Base-by-base conservation (phyloP, 2,797 vertebrate species). In the Phoxinus dragarum region DNA sequence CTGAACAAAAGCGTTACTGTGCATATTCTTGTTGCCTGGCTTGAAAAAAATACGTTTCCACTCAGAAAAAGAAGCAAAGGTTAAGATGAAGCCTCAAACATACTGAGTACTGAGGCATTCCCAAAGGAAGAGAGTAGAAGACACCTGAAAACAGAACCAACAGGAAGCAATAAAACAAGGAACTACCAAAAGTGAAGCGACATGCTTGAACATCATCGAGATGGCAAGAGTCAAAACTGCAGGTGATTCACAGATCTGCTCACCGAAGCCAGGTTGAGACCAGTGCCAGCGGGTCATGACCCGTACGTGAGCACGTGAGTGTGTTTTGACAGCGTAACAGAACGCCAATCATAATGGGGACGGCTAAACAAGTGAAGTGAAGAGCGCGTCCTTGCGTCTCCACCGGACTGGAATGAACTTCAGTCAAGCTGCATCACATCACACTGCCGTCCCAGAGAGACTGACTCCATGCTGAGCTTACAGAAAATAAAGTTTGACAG, bases 371-470 rank as follows among this genome's bases (percentile, higher is more conserved):
- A 47, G 9, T 38, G 17, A 66, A 47, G 40, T 66, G 59, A 64
- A 47, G 38, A 8, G 40, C 21, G 36, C 1, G 59, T 83, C 81
- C 81, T 75, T 83, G 81, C 19, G 59, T 67, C 44, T 67, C 44
- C 9, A 54, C 14, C 34, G 3, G 42, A 83, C 31, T 75, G 81
- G 56, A 83, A 75, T 52, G 59, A 83, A 52, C 72, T 76, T 52
- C 71, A 83, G 56, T 83, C 71, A 75, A 49, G 44, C 81, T 66
- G 14, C 8, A 83, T 83, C 31, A 52, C 81, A 83, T 75, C 71
- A 77, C 34, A 82, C 23, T 73, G 80, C 34, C 6, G 11, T 76
- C 68, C 4, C 38, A 61, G 54, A 73, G 54, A 82, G 54, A 44
- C 36, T 16, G 36, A 56, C 49, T 42, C 10, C 69, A 73, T 73